phyloP scores from a whole-genome alignment of 2,797 vertebrate genomes.

The Naso thynnoides region DNA sequence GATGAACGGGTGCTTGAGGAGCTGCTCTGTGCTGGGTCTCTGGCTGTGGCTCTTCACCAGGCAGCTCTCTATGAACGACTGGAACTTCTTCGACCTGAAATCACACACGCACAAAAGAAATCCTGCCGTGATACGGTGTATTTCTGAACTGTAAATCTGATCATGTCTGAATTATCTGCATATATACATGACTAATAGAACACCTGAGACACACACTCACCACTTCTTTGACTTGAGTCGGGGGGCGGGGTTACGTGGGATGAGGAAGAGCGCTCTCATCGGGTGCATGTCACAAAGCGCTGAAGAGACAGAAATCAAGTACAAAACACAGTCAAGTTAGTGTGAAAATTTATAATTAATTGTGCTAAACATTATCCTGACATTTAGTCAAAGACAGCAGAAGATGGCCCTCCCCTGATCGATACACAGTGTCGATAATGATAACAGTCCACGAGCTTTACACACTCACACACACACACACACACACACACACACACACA shows the following conservation, averaged over 20 bases:
- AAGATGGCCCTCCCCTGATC: slow-evolving; percentile 22
- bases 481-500: too few species aligned
- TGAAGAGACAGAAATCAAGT: slow-evolving; percentile 64
- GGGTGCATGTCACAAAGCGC: slow-evolving; percentile 97
- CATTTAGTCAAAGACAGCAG: slow-evolving; percentile 35
- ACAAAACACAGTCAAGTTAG: not conserved
- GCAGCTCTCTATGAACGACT: slow-evolving; percentile 95
- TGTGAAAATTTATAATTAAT: not conserved
- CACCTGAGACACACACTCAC: slow-evolving; percentile 82
- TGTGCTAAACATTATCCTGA: slow-evolving; percentile 33
- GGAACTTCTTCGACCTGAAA: slow-evolving; percentile 95
- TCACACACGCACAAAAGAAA: not conserved
- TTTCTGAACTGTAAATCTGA: not conserved
- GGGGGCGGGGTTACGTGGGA: slow-evolving; percentile 92
- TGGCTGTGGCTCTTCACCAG: slow-evolving; percentile 94
- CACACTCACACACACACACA: slow-evolving; percentile 20
- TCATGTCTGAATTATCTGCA: not conserved
- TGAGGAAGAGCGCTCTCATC: slow-evolving; percentile 96
- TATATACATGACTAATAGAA: not conserved
- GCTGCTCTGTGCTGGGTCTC: slow-evolving; percentile 92
- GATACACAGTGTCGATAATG: slow-evolving; percentile 38
- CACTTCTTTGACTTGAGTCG: slow-evolving; percentile 96
- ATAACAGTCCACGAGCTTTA: slow-evolving; percentile 18
- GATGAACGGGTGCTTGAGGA: slow-evolving; percentile 95
- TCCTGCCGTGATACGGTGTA: not conserved